Base-by-base conservation (phyloP, 1,140 invertebrate species). In the Lepidurus couesii region DNA sequence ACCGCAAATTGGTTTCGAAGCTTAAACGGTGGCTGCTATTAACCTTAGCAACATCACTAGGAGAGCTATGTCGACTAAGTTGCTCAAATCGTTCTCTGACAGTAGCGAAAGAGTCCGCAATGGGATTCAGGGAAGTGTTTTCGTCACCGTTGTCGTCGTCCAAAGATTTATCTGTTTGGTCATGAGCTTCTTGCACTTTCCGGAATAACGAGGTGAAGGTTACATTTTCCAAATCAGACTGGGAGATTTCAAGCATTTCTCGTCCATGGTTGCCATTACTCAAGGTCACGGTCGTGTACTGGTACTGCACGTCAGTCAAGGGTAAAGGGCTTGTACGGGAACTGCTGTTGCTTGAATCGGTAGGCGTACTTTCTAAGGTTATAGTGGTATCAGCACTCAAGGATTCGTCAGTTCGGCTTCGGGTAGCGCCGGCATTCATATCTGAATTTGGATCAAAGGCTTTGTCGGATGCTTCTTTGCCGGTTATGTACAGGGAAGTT, bases 51-150 rank as follows among this genome's bases (percentile, higher is more conserved):
- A 44, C 42, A 10, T 78, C 75, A 3, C 43, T 44, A 21, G 76
- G 21, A 11, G 53, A 65, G 24, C 24, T 77, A 42, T 4, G 45
- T 16, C 76, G 21, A 16, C 73, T 79, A 16, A 79, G 74, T 47
- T 79, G 78, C 43, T 79, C 78, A 34, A 79, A 79, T 24, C 78
- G 73, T 26, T 75, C 45, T 24, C 78, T 73, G n/a, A 79, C 78
- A 13, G 73, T 74, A 7, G 78, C 78, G 73, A 79, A 79, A 44
- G 65, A 75, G 16, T 45, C 73, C 13, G 78, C 78, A 75, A 73
- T 79, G 65, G 78, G 78, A 13, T 79, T 78, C 4, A 78, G n/a
- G 21, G 73, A 53, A 26, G 77, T 78, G 34, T 34, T 21, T 34
- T 26, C n/a, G 77, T 26, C 24, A 26, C 24, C 34, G 47, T 47